Conservation (phyloP, 1,140 invertebrate genomes). For the Microplitis demolitor region DNA sequence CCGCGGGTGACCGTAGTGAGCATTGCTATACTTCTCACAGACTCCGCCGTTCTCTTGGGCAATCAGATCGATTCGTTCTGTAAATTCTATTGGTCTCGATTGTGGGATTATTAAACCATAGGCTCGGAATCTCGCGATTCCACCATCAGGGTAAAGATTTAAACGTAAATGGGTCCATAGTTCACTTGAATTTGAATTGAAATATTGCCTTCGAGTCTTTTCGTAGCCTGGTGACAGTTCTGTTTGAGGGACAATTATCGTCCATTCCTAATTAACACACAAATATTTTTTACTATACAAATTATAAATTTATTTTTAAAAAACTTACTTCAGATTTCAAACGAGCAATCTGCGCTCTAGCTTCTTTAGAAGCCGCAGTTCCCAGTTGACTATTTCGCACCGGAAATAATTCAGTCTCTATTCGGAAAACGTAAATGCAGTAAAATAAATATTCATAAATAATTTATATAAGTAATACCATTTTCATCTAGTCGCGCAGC, state of each 20-base stretch:
- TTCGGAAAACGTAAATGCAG: constrained; percentile 30
- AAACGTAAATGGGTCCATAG: constrained; percentile 66
- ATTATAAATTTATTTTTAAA: neutral
- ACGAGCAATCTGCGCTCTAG: constrained; percentile 56
- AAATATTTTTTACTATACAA: neutral
- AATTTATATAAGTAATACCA: constrained; percentile 13
- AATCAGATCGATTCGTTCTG: constrained; percentile 62
- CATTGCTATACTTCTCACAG: constrained; percentile 66
- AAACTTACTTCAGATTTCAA: constrained; percentile 59
- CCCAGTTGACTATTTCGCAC: constrained; percentile 59
- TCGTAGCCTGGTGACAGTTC: constrained; percentile 64
- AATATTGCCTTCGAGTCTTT: constrained; percentile 66
- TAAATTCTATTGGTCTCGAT: constrained; percentile 34
- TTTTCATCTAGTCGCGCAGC: constrained; percentile 49
- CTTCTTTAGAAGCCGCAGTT: constrained; percentile 58
- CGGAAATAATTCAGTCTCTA: constrained; percentile 63
- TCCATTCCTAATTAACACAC: constrained; percentile 59
- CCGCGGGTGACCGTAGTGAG: constrained; percentile 70
- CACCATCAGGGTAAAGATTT: constrained; percentile 72
- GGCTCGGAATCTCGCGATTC: constrained; percentile 68
- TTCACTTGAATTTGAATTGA: constrained; percentile 45
- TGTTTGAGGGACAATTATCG: constrained; percentile 64
- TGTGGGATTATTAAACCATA: constrained; percentile 63
- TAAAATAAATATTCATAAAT: neutral
- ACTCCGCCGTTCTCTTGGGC: constrained; percentile 65